phyloP scores from a whole-genome alignment of 2,797 vertebrate genomes.

The Pterois miles region DNA sequence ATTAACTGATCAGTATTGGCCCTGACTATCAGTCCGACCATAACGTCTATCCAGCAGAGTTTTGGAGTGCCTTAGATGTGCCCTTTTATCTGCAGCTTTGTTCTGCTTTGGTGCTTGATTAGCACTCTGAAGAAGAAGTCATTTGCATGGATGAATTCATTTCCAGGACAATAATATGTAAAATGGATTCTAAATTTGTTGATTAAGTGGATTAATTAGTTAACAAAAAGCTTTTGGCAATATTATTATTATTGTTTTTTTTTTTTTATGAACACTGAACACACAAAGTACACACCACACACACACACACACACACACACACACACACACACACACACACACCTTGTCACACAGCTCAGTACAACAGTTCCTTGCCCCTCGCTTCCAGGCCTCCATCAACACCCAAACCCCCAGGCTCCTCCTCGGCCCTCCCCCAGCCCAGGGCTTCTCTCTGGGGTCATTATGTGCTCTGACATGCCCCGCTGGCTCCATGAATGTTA shows the following conservation, averaged over 20 bases:
- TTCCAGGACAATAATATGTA: conserved; percentile 6
- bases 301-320: neutral
- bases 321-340: conserved; percentile 6
- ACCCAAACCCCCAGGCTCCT: conserved; percentile 60
- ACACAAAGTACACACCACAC: neutral
- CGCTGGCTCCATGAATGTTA: conserved; percentile 86
- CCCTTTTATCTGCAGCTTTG: neutral
- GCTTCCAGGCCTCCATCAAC: conserved; percentile 55
- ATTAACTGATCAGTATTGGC: neutral
- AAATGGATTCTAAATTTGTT: conserved; percentile 33
- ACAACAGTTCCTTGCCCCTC: conserved; percentile 35
- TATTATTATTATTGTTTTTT: conserved; percentile 11
- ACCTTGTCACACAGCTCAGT: conserved; percentile 12
- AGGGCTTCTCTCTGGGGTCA: conserved; percentile 73
- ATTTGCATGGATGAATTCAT: conserved; percentile 23
- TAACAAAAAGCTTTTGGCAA: conserved; percentile 29
- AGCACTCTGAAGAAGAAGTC: conserved; percentile 3
- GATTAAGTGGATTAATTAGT: conserved; percentile 48
- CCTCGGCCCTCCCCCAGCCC: conserved; percentile 60
- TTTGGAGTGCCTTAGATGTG: neutral
- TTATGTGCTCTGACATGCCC: conserved; percentile 83
- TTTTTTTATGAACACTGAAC: conserved; percentile 1
- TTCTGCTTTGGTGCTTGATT: neutral
- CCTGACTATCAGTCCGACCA: neutral
- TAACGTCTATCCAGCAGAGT: neutral